Conservation (phyloP, 2,113 vertebrate genomes). For the Ceyx cyanopectus region DNA sequence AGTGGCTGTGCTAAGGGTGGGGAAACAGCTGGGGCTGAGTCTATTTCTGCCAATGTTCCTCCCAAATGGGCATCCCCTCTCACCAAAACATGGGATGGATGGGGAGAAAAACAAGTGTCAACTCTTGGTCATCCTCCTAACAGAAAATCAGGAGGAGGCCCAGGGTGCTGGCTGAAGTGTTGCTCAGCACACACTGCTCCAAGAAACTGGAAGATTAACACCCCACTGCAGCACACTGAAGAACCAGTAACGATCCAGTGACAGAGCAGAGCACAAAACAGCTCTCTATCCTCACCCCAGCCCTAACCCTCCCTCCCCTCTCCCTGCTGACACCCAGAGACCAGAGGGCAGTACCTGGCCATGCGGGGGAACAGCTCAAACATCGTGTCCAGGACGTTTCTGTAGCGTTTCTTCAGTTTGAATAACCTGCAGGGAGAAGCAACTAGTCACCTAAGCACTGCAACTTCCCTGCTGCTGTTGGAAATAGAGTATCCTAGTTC, state of each 20-base stretch:
- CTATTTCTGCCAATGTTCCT: accelerated
- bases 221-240: background rate
- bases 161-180: background rate
- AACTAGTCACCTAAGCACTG: background rate
- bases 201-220: background rate
- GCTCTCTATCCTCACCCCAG: background rate
- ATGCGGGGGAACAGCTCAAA: constrained; percentile 96
- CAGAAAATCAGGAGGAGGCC: background rate
- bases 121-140: background rate
- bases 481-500: background rate
- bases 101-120: background rate
- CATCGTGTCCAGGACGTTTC: constrained; percentile 97
- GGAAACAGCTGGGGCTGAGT: background rate
- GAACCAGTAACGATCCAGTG: background rate
- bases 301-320: background rate
- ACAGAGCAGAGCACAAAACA: background rate
- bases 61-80: background rate
- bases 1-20: background rate
- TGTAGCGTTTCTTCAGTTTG: constrained; percentile 94
- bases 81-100: background rate
- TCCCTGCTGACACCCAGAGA: background rate
- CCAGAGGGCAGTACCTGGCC: constrained; percentile 84
- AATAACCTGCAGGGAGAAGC: constrained; percentile 83
- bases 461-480: accelerated
- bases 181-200: background rate